These are phyloP conservation scores for Gobio gobio DNA, from an alignment of 2,113 vertebrate species.

Conservation along the genomic window DNA sequence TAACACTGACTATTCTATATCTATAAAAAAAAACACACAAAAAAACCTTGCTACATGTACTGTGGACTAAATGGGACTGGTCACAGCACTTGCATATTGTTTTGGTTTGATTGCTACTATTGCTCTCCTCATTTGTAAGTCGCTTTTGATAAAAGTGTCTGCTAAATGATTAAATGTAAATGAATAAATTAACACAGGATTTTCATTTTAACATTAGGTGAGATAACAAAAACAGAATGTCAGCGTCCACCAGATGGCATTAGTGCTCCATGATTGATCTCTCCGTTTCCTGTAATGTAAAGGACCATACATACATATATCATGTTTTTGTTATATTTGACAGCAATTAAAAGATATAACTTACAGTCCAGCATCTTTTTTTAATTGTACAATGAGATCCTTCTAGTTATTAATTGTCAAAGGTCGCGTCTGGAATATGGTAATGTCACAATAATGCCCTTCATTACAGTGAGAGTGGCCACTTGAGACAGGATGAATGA, in stretches of 20 bases:
- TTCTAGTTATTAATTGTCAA: neutral
- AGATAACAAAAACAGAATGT: neutral
- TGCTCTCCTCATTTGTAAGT: too few species aligned
- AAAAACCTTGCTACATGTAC: too few species aligned
- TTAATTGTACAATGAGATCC: neutral
- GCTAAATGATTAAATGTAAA: neutral
- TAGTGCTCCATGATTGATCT: slow-evolving; percentile 46
- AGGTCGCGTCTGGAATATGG: neutral
- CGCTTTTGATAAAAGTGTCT: too few species aligned
- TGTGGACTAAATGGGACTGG: too few species aligned
- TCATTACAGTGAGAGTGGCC: neutral
- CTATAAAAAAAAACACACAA: too few species aligned
- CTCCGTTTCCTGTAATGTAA: neutral
- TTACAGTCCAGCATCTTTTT: neutral
- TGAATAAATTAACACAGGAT: neutral
- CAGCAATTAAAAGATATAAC: neutral
- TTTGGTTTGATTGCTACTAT: too few species aligned
- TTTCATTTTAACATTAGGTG: neutral
- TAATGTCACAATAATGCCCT: neutral
- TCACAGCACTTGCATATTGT: too few species aligned
- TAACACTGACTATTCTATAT: too few species aligned
- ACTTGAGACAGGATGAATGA: neutral
- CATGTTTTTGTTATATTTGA: neutral
- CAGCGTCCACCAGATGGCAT: slow-evolving; percentile 69
- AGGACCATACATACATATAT: neutral